phyloP scores from a whole-genome alignment of 2,888 invertebrate genomes.

The Mythimna lalbum region DNA sequence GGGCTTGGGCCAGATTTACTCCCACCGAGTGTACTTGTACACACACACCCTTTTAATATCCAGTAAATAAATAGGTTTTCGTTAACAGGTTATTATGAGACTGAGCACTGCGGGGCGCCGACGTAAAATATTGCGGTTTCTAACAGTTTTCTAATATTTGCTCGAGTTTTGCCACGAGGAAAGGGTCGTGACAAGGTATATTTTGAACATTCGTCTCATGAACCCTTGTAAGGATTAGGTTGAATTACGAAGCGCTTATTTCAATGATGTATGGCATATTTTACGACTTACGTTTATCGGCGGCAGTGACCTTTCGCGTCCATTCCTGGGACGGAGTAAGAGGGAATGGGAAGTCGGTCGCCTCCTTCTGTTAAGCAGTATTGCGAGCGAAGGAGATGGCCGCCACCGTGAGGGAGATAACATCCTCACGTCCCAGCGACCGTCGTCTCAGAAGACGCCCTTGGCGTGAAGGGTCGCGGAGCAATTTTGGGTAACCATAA shows the following conservation, averaged over 20 bases:
- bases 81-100: conserved; percentile 54
- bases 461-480: too few relatives aligned
- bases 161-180: neutral
- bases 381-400: too few relatives aligned
- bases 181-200: conserved; percentile 6
- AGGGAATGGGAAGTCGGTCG: too few relatives aligned
- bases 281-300: too few relatives aligned
- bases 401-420: too few relatives aligned
- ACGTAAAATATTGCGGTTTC: conserved; percentile 50
- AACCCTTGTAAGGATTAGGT: neutral
- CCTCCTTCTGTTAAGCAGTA: too few relatives aligned
- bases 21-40: neutral
- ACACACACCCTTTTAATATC: conserved; percentile 48
- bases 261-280: neutral
- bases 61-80: conserved; percentile 60
- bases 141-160: conserved; percentile 52
- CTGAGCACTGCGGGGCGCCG: conserved; percentile 44
- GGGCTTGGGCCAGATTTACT: neutral
- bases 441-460: too few relatives aligned
- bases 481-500: too few relatives aligned
- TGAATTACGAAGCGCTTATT: neutral
- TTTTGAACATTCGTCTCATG: conserved; percentile 13
- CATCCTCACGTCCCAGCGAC: too few relatives aligned
- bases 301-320: too few relatives aligned
- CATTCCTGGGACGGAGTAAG: too few relatives aligned